Percentiles rank a stretch among this genome's conserved stretches.
phyloP scores from a whole-genome alignment of 2,113 vertebrate genomes.

The Ailurus styani region DNA sequence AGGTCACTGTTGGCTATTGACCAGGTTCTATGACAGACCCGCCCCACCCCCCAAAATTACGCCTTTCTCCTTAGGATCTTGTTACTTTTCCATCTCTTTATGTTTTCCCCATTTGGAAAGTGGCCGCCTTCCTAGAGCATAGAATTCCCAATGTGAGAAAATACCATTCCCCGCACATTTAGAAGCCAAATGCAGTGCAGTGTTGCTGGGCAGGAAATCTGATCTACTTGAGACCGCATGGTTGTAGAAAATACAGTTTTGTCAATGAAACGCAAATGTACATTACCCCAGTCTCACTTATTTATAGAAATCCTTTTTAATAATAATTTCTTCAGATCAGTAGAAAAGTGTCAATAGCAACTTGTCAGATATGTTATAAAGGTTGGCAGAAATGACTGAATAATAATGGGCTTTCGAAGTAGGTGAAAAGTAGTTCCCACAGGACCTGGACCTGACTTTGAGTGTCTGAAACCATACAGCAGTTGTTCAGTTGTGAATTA shows the following conservation, averaged over 20 bases:
- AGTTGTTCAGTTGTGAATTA: not conserved
- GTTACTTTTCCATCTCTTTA: not conserved
- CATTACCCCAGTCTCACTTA: not conserved
- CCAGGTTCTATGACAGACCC: not conserved
- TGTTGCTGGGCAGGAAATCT: not conserved
- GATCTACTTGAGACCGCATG: not conserved
- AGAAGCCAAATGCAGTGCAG: not conserved
- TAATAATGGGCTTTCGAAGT: not conserved
- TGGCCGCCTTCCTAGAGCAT: not conserved
- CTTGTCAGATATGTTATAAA: not conserved
- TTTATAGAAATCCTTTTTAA: not conserved
- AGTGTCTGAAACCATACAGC: not conserved
- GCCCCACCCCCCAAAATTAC: fast-evolving
- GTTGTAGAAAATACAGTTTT: not conserved
- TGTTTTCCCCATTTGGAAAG: not conserved
- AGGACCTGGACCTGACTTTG: not conserved
- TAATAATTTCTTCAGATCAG: not conserved
- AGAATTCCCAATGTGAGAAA: not conserved
- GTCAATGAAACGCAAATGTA: not conserved
- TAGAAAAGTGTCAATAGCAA: not conserved
- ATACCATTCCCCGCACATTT: too few species aligned
- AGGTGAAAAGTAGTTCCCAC: not conserved
- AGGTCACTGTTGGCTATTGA: not conserved
- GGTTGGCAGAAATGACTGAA: not conserved
- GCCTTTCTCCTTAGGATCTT: not conserved